Evolutionary conservation across 2,113 vertebrate species (phyloP).

Genomic region (Ahaetulla prasina): DNA sequence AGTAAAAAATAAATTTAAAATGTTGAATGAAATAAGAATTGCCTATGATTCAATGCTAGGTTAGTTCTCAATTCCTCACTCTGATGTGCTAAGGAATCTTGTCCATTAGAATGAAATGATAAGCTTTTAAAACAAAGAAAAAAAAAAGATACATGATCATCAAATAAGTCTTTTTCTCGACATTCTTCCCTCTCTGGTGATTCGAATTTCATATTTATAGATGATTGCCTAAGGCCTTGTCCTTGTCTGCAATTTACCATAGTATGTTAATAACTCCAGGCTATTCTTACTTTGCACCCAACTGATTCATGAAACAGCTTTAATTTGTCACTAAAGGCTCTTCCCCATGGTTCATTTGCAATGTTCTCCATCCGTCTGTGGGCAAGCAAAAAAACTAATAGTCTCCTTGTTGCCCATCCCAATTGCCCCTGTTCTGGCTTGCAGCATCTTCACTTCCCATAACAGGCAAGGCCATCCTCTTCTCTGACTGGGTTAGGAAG

Average conservation of each 20-base stretch:
- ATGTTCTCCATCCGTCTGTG: background rate
- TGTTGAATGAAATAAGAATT: background rate
- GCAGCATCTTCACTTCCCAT: background rate
- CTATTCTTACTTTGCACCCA: background rate
- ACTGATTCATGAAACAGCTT: background rate
- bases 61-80: background rate
- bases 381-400: background rate
- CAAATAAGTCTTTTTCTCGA: background rate
- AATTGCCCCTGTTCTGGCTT: background rate
- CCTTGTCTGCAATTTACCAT: background rate
- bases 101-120: background rate
- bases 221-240: background rate
- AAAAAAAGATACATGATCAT: background rate
- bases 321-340: background rate
- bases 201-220: background rate
- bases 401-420: background rate
- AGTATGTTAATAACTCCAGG: background rate
- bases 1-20: background rate
- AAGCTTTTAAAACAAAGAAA: background rate
- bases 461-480: background rate
- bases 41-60: background rate
- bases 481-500: background rate
- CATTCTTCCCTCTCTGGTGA: background rate
- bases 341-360: background rate
- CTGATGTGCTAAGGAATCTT: background rate